phyloP scores from a whole-genome alignment of 2,797 vertebrate species.

The Tragopan temminckii region DNA sequence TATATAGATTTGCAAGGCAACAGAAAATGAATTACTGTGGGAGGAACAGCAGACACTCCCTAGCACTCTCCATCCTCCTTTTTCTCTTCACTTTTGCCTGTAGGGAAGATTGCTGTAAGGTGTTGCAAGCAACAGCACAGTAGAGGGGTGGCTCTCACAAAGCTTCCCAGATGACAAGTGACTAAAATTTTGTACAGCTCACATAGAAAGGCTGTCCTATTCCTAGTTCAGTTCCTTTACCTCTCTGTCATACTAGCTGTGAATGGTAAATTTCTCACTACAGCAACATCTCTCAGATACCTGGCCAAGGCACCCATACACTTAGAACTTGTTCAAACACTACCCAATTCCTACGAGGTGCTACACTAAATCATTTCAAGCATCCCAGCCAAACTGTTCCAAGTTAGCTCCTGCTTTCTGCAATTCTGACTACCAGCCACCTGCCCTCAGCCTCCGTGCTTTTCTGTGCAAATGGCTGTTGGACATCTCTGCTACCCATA shows the following conservation, averaged over 20 bases:
- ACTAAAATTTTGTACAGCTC: background rate
- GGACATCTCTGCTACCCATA: too few species aligned
- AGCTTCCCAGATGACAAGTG: background rate
- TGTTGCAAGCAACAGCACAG: background rate
- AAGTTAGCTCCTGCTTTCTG: background rate
- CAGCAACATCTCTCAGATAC: background rate
- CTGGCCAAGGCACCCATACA: background rate
- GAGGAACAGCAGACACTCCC: background rate
- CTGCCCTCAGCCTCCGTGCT: too few species aligned
- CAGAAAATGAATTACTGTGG: rapidly evolving
- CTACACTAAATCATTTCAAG: background rate
- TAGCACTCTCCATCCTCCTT: background rate
- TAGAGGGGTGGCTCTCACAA: background rate
- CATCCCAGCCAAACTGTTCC: rapidly evolving
- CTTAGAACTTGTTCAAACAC: background rate
- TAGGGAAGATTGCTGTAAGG: background rate
- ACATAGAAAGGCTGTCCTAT: background rate
- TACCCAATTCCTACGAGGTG: rapidly evolving
- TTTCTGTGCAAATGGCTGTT: rapidly evolving
- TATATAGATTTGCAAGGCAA: background rate
- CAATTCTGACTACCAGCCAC: rapidly evolving
- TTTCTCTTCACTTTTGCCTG: background rate
- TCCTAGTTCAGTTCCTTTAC: background rate
- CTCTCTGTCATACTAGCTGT: background rate
- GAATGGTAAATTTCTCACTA: background rate